Conservation (phyloP, 2,113 vertebrate species). For the Ranitomeya imitator region DNA sequence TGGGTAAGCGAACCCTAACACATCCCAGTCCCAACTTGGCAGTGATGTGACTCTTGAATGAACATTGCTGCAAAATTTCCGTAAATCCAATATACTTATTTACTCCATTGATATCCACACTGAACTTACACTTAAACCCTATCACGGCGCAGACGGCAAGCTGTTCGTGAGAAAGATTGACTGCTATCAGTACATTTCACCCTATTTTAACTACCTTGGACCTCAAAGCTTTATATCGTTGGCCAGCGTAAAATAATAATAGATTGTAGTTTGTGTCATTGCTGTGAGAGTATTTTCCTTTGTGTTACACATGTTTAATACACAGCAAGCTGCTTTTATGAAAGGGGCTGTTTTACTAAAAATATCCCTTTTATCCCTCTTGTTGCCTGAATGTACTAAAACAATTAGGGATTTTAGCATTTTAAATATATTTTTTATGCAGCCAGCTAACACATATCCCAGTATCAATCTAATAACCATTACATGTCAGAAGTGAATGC, state of each 20-base stretch:
- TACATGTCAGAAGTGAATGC: background rate
- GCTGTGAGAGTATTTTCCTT: conserved; percentile 45
- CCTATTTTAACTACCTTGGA: conserved; percentile 40
- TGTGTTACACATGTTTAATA: conserved; percentile 37
- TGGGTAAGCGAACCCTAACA: background rate
- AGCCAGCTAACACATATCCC: background rate
- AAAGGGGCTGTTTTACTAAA: conserved; percentile 46
- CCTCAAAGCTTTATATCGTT: conserved; percentile 32
- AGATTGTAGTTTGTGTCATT: conserved; percentile 44
- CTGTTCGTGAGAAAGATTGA: conserved; percentile 59
- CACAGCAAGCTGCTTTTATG: conserved; percentile 45
- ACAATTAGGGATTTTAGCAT: conserved; percentile 44
- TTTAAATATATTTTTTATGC: conserved; percentile 24
- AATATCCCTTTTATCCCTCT: conserved; percentile 52
- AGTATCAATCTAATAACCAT: background rate
- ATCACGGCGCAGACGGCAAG: conserved; percentile 30
- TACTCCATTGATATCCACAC: conserved; percentile 39
- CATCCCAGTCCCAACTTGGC: conserved; percentile 6
- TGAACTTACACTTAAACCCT: conserved; percentile 40
- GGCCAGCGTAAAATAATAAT: conserved; percentile 50
- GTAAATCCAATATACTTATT: conserved; percentile 47
- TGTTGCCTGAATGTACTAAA: conserved; percentile 40
- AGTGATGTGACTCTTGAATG: conserved; percentile 8
- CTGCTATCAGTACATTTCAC: conserved; percentile 39
- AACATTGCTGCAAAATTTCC: conserved; percentile 15